A percentile compares a stretch with the other conserved stretches of the same genome.
These are phyloP conservation scores for Zaprionus tsacasi DNA, from an alignment of 1,140 invertebrate genomes.

Conservation along the genomic window DNA sequence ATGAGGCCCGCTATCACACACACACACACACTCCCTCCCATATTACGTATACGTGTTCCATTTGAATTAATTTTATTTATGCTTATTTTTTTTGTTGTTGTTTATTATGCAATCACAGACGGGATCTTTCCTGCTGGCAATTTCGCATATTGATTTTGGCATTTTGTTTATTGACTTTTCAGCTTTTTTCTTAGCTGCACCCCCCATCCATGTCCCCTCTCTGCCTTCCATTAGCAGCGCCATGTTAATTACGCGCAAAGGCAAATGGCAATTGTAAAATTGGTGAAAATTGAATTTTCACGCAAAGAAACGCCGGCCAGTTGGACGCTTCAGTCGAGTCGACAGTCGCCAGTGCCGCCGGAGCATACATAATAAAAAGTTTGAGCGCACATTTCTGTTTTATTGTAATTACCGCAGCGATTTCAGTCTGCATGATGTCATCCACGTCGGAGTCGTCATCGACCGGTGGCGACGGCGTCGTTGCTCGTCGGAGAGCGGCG, in stretches of 20 bases:
- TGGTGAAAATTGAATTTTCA: conserved; percentile 56
- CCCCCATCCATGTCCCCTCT: background rate
- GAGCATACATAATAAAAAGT: conserved; percentile 33
- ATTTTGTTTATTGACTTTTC: conserved; percentile 71
- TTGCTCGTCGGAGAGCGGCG: background rate
- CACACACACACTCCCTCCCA: conserved; percentile 1
- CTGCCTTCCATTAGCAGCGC: conserved; percentile 36
- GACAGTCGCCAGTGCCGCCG: background rate
- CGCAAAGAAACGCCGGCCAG: conserved; percentile 40
- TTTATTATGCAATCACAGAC: conserved; percentile 76
- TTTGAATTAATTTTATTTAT: conserved; percentile 73
- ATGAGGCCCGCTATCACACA: conserved; percentile 40
- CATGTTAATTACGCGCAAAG: conserved; percentile 53
- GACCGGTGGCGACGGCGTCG: conserved; percentile 18
- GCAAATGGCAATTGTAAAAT: conserved; percentile 23
- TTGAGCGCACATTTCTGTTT: conserved; percentile 53
- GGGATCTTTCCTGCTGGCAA: conserved; percentile 43
- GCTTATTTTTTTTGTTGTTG: conserved; percentile 31
- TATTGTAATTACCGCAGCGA: conserved; percentile 75
- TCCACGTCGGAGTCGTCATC: conserved; percentile 43
- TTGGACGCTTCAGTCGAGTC: conserved; percentile 21
- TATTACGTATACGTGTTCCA: conserved; percentile 56
- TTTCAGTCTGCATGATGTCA: conserved; percentile 68
- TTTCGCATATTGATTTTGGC: conserved; percentile 74
- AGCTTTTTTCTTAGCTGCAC: background rate